Conservation (phyloP, 2,797 vertebrate genomes). For the Phalloptychus januarius region DNA sequence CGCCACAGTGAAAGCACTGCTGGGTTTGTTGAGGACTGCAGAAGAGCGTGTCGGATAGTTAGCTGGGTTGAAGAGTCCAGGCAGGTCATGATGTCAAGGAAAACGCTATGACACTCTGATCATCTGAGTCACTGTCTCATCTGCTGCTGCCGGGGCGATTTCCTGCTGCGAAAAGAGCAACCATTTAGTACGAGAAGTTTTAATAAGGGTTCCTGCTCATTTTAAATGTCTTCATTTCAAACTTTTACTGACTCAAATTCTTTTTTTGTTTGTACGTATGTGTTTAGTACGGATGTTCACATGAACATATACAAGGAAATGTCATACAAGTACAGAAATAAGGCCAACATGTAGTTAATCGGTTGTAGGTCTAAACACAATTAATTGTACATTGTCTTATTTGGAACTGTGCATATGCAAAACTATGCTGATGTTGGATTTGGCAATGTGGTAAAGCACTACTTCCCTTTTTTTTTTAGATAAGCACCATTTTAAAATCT, state of each 20-base stretch:
- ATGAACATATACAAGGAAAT: neutral
- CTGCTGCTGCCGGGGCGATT: slow-evolving; percentile 82
- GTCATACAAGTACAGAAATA: neutral
- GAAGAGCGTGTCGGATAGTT: slow-evolving; percentile 24
- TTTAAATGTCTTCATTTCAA: neutral
- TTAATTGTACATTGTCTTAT: neutral
- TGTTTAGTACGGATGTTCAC: neutral
- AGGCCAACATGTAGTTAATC: neutral
- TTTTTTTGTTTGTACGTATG: neutral
- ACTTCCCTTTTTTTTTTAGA: neutral
- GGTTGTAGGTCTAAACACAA: neutral
- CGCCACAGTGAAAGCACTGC: slow-evolving; percentile 19
- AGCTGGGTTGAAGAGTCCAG: slow-evolving; percentile 51
- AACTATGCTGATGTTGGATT: neutral
- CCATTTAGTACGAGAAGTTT: neutral
- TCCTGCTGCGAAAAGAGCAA: slow-evolving; percentile 77
- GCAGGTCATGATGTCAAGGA: slow-evolving; percentile 22
- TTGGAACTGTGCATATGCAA: neutral
- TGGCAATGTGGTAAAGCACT: neutral
- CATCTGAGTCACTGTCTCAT: slow-evolving; percentile 94
- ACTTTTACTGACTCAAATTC: neutral
- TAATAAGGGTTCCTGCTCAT: neutral
- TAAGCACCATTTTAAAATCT: neutral
- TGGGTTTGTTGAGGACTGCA: slow-evolving; percentile 22
- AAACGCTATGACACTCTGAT: slow-evolving; percentile 90